Conservation (phyloP, 2,888 invertebrate species). For the Caenorhabditis drosophilae region DNA sequence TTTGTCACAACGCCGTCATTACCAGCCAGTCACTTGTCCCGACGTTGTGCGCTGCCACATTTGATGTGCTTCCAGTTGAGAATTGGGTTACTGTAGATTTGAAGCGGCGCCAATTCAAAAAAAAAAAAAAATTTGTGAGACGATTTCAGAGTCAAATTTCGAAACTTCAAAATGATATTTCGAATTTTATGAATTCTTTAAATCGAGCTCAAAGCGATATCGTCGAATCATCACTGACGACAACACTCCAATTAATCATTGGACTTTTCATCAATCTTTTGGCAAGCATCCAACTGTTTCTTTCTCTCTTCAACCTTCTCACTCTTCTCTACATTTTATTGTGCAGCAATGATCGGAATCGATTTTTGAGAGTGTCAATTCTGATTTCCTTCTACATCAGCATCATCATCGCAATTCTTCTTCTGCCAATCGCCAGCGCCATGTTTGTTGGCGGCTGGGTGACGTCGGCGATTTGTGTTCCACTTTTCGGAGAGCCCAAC, state of each 20-base stretch:
- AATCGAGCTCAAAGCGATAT: constrained; percentile 21
- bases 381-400: constrained; percentile 20
- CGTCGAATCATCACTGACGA: not conserved
- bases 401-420: constrained; percentile 13
- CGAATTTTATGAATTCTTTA: constrained; percentile 18
- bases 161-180: constrained; percentile 16
- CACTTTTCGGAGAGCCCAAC: constrained; percentile 37
- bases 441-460: constrained; percentile 45
- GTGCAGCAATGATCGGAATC: not conserved
- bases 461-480: constrained; percentile 42
- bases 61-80: no score
- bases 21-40: no score
- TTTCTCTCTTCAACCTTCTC: not conserved
- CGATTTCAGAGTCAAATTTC: constrained; percentile 11
- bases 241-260: not conserved
- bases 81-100: no score
- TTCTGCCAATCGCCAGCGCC: constrained; percentile 17
- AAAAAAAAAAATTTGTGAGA: no score
- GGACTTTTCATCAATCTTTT: not conserved
- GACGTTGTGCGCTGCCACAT: no score
- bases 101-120: no score
- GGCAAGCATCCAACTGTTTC: not conserved
- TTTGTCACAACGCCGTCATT: no score
- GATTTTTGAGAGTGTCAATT: not conserved
- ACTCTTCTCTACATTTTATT: no score